Base-by-base conservation (phyloP, 2,113 vertebrate species). In the Probosciger aterrimus region DNA sequence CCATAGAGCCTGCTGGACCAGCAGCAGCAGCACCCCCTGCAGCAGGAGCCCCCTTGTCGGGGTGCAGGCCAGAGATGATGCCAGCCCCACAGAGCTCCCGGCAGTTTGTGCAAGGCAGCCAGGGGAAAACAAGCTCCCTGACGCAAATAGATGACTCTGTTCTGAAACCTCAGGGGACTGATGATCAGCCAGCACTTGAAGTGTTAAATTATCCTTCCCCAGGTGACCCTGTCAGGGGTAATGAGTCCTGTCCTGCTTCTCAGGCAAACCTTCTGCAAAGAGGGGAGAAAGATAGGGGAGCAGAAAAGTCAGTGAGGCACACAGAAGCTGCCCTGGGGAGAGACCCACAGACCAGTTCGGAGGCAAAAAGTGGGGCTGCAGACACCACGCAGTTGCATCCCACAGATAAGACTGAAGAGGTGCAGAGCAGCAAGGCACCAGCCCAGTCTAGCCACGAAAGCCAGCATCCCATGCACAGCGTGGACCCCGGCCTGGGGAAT, bases 71-170 rank as follows among this genome's bases (percentile, higher is more conserved):
- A 16, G 73, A 82, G n/a, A 94, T 78, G 76, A 95, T 91, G 92
- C 95, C 97, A 57, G 95, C 93, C 75, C 68, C 70, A 3, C 94
- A 94, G 83, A 94, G 87, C 67, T 60, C 92, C 67, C 76, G 82
- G 86, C 97, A 96, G 82, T 92, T 91, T 22, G 75, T 93, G 82
- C 96, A 94, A 80, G 88, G 46, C 24, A 88, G 88, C 63, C 82
- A 93, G 44, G 84, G 82, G 9, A 95, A 76, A 43, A 75, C 75
- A 0, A 93, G 95, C 46, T 41, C 92, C 50, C 76, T 91, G 67
- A 60, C 25, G 0, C 96, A 91, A 49, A 73, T 79, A 73, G 97
- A 95, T 65, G 97, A 97, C 59, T 81, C 88, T 59, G 84, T 57
- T 53, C 30, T 75, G 50, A 93, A 95, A 49, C 62, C 83, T 11